phyloP scores from a whole-genome alignment of 35 echinoderm and acorn worm species.

The Chiridota heheva region DNA sequence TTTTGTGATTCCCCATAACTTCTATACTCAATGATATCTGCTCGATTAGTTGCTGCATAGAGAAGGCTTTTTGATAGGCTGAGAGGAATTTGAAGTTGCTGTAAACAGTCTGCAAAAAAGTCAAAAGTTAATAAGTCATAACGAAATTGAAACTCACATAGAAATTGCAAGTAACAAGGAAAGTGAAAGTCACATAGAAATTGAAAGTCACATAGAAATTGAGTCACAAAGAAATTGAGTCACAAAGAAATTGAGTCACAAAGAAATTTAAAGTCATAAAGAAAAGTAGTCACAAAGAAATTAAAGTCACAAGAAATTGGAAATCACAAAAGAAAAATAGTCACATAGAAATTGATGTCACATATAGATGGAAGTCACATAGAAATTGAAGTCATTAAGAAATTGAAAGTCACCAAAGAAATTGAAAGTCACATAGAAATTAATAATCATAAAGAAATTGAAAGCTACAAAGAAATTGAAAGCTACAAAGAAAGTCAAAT shows the following conservation, averaged over 20 bases:
- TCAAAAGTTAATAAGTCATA: neutral
- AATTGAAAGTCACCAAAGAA: too few species aligned
- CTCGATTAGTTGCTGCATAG: slow-evolving; percentile 75
- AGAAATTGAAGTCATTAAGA: too few species aligned
- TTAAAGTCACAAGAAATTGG: slow-evolving; percentile 51
- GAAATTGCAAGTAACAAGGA: neutral
- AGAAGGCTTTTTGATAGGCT: slow-evolving; percentile 48
- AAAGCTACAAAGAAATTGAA: too few species aligned
- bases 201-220: neutral
- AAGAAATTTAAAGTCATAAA: neutral
- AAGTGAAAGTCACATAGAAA: too few species aligned
- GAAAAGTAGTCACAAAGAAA: neutral
- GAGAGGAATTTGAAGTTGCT: slow-evolving; percentile 85
- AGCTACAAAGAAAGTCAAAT: too few species aligned
- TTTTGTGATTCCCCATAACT: slow-evolving; percentile 29
- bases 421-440: too few species aligned
- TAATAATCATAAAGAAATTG: too few species aligned
- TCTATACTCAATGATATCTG: slow-evolving; percentile 65
- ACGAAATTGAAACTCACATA: neutral
- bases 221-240: neutral
- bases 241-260: neutral
- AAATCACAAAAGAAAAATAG: slow-evolving; percentile 59
- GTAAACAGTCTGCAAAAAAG: slow-evolving; percentile 50
- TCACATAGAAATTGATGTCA: too few species aligned
- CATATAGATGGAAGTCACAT: too few species aligned